Conservation (phyloP, 2,113 vertebrate species). For the Scatophagus argus region DNA sequence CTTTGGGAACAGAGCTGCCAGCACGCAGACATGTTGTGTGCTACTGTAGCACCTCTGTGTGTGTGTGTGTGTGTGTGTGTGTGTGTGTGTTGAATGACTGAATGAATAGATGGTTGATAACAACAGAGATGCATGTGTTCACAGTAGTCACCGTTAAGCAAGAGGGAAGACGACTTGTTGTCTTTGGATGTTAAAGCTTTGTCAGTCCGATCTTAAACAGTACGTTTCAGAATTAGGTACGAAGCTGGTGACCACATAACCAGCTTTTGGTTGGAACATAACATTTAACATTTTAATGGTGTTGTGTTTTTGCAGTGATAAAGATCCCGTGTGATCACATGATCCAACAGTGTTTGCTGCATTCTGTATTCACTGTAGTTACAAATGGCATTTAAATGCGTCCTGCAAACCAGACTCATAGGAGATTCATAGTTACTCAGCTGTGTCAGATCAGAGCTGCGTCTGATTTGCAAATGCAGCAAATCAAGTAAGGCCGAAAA, state of each 20-base stretch:
- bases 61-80: too few relatives aligned
- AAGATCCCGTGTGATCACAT: background rate
- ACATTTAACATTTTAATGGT: background rate
- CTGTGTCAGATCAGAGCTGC: background rate
- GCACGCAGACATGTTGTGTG: slow-evolving; percentile 20
- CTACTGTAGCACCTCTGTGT: slow-evolving; percentile 17
- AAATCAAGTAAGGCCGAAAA: background rate
- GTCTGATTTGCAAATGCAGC: slow-evolving; percentile 21
- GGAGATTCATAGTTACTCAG: background rate
- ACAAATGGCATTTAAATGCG: background rate
- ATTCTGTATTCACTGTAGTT: background rate
- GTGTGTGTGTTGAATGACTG: too few relatives aligned
- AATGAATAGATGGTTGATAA: background rate
- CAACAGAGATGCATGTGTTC: background rate
- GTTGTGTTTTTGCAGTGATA: background rate
- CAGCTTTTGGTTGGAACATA: too few relatives aligned
- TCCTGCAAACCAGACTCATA: background rate
- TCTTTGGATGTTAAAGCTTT: background rate
- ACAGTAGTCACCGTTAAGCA: background rate
- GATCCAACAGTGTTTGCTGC: background rate
- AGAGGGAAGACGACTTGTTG: background rate
- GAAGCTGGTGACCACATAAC: too few relatives aligned
- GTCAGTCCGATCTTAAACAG: background rate
- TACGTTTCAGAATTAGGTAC: background rate
- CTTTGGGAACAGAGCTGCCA: slow-evolving; percentile 43